A percentile compares a stretch with the other conserved stretches of the same genome.
Conservation (phyloP, 2,797 vertebrate genomes). For the Podargus strigoides region DNA sequence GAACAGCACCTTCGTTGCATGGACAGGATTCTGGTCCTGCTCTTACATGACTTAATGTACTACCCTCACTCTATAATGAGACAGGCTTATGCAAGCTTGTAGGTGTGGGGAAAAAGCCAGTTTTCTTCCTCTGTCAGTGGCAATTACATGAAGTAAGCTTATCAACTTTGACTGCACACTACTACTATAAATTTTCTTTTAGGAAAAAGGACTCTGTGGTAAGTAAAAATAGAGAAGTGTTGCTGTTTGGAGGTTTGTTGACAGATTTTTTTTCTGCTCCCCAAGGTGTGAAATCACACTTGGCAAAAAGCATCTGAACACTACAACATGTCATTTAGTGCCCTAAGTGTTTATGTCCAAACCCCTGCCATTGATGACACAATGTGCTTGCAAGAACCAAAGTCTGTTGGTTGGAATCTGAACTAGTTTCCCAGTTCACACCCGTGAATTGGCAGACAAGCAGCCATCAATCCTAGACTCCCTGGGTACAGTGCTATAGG, state of each 20-base stretch:
- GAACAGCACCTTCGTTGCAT: neutral
- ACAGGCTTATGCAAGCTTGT: neutral
- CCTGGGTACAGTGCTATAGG: neutral
- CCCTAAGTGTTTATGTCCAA: neutral
- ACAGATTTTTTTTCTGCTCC: neutral
- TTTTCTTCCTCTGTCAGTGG: neutral
- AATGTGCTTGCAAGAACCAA: neutral
- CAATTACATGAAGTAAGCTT: neutral
- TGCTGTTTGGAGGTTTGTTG: neutral
- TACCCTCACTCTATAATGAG: neutral
- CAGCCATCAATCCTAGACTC: neutral
- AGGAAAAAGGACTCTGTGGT: neutral
- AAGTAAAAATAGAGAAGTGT: neutral
- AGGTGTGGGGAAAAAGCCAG: neutral
- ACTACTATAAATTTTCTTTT: neutral
- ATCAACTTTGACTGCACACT: neutral
- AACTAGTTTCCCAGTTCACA: neutral
- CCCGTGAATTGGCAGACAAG: slow-evolving; percentile 13
- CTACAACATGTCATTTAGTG: neutral
- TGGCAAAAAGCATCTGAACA: neutral
- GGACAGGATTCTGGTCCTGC: neutral
- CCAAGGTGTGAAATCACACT: slow-evolving; percentile 17
- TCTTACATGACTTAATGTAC: neutral
- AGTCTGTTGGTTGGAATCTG: neutral
- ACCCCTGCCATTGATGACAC: neutral